Base-by-base conservation (phyloP, 2,888 invertebrate genomes). In the Idaea straminata region DNA sequence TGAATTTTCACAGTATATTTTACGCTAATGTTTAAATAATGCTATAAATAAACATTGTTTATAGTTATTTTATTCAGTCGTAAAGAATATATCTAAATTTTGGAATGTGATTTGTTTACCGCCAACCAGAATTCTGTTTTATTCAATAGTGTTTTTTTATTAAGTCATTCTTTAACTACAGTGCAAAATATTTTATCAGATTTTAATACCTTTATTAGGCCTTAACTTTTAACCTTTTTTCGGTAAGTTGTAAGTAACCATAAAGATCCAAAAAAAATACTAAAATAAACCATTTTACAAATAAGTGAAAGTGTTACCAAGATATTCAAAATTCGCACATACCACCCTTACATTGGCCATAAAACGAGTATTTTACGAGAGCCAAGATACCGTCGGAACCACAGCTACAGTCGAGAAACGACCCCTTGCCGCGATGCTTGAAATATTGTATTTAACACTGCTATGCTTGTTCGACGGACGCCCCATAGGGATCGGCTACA, bases 391-490 rank as follows among this genome's bases (percentile, higher is more conserved):
- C 77, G 84, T 83, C 79, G 81, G 83, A 47, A 47, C 10, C 10
- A 7, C 78, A 75, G 82, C 75, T 77, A 79, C 77, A 76, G 79
- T 82, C 82, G 86, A 82, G 83, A 86, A 86, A 83, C 83, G 85
- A 81, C 79, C 84, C 85, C 79, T 77, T 78, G 77, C 87, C 78
- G 89, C 82, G 86, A 84, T 73, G 79, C 77, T 87, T 91, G 91
- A 92, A 87, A 88, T 91, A 92, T 91, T 79, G 87, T 85, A 86
- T 87, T 91, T 92, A 89, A 91, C 91, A 89, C 91, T 87, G 83
- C 80, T 77, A 78, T 79, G 84, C 91, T 81, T 91, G 91, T 91
- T 76, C 77, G 72, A 58, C 66, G 68, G 84, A 69, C 82, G 73
- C 81, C 89, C 89, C 83, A 88, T 74, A 67, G 88, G 66, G 47